Percentiles rank a stretch among this genome's conserved stretches.
Evolutionary conservation across 2,797 vertebrate species (phyloP).

Genomic region (Phrynocephalus forsythii): DNA sequence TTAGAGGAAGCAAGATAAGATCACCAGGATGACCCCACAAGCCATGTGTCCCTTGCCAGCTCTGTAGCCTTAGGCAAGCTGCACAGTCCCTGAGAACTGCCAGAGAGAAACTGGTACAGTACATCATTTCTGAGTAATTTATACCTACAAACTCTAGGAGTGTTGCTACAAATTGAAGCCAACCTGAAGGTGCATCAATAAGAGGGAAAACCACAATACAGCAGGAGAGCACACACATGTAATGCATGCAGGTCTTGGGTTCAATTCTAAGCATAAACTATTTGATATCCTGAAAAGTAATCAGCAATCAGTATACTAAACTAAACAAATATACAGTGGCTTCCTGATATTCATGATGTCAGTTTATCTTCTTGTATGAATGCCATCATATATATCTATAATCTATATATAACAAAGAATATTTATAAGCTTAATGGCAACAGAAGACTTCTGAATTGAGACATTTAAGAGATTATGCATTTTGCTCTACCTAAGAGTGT

Average conservation of each 20-base stretch:
- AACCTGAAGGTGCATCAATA: not conserved
- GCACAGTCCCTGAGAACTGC: too few relatives aligned
- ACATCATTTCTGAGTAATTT: too few relatives aligned
- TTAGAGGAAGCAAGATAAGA: too few relatives aligned
- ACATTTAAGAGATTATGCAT: not conserved
- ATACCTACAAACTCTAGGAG: too few relatives aligned
- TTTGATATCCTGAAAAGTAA: not conserved
- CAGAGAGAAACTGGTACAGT: too few relatives aligned
- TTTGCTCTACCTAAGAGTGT: not conserved
- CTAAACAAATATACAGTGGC: not conserved
- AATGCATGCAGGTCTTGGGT: not conserved
- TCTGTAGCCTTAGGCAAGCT: too few relatives aligned
- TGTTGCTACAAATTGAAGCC: not conserved
- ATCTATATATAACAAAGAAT: not conserved
- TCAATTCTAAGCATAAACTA: not conserved
- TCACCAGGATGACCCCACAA: too few relatives aligned
- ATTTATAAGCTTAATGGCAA: not conserved
- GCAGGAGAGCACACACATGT: not conserved
- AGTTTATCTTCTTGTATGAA: not conserved
- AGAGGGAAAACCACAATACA: not conserved
- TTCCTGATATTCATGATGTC: not conserved
- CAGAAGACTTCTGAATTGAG: not conserved
- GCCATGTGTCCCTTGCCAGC: too few relatives aligned
- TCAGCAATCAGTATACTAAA: not conserved
- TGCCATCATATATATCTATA: not conserved